These are phyloP conservation scores for Apocheima hispidaria DNA, from an alignment of 2,888 invertebrate species.

Conservation along the genomic window DNA sequence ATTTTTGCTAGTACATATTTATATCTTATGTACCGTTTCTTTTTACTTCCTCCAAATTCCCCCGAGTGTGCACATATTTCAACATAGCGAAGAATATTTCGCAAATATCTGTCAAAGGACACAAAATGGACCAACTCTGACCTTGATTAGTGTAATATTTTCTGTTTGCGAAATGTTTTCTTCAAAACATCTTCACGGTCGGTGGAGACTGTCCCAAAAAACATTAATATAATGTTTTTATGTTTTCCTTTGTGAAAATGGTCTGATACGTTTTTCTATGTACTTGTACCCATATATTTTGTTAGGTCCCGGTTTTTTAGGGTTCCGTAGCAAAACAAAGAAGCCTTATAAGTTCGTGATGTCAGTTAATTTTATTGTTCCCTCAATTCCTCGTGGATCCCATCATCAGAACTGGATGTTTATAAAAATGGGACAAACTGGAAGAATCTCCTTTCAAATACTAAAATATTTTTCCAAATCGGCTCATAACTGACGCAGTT, in stretches of 20 bases:
- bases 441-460: too few relatives aligned
- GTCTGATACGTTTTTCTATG: constrained; percentile 3
- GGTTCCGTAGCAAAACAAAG: too few relatives aligned
- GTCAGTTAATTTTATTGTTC: too few relatives aligned
- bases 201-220: constrained; percentile 15
- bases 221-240: constrained; percentile 14
- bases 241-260: not conserved
- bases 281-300: constrained; percentile 5
- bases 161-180: constrained; percentile 33
- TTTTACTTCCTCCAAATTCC: constrained; percentile 7
- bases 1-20: not conserved
- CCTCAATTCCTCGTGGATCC: too few relatives aligned
- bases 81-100: constrained; percentile 42
- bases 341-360: too few relatives aligned
- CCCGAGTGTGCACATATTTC: constrained; percentile 43
- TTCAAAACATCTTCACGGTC: constrained; percentile 32
- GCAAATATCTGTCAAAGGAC: constrained; percentile 43
- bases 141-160: constrained; percentile 46
- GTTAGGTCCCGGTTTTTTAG: not conserved
- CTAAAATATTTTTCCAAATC: too few relatives aligned
- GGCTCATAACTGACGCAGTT: too few relatives aligned
- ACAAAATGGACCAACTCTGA: constrained; percentile 42
- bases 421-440: too few relatives aligned
- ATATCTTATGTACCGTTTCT: constrained; percentile 8
- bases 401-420: too few relatives aligned